phyloP scores from a whole-genome alignment of 2,888 invertebrate species.

The Cheilosia scutellata region DNA sequence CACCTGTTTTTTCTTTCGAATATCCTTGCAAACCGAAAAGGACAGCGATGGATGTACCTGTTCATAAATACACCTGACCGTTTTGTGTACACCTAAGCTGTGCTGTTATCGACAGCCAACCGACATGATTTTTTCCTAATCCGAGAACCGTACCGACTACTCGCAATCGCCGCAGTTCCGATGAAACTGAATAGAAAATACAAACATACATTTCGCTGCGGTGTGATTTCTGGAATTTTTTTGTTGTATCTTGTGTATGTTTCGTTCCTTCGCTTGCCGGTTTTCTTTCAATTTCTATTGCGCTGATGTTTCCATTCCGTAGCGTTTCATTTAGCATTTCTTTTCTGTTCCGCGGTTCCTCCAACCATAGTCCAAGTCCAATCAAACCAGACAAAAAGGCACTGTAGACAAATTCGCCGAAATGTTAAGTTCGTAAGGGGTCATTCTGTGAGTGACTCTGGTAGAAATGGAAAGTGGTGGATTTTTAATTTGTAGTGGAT shows the following conservation, averaged over 20 bases:
- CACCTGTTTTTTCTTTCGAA: slow-evolving; percentile 45
- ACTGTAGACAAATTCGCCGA: slow-evolving; percentile 36
- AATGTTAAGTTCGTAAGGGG: slow-evolving; percentile 17
- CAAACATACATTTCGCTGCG: slow-evolving; percentile 12
- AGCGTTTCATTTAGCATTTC: background rate
- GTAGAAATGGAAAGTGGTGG: background rate
- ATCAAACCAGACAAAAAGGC: background rate
- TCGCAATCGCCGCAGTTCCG: slow-evolving; percentile 40
- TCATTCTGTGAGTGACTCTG: background rate
- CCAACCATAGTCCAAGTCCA: too few relatives aligned
- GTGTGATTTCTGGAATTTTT: background rate
- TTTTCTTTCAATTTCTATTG: background rate
- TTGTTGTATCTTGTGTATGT: slow-evolving; percentile 2
- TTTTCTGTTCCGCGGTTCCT: background rate
- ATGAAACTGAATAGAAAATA: slow-evolving; percentile 31
- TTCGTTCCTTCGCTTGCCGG: slow-evolving; percentile 17
- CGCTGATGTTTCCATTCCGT: slow-evolving; percentile 14
- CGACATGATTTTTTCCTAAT: background rate
- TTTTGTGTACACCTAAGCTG: slow-evolving; percentile 6
- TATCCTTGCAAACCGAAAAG: slow-evolving; percentile 49
- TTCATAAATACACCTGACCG: slow-evolving; percentile 58
- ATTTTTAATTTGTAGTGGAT: background rate
- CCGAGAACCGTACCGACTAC: slow-evolving; percentile 16
- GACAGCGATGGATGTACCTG: slow-evolving; percentile 13
- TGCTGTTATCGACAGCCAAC: background rate